Evolutionary conservation across 2,113 vertebrate species (phyloP).

Genomic region (Callipepla californica): DNA sequence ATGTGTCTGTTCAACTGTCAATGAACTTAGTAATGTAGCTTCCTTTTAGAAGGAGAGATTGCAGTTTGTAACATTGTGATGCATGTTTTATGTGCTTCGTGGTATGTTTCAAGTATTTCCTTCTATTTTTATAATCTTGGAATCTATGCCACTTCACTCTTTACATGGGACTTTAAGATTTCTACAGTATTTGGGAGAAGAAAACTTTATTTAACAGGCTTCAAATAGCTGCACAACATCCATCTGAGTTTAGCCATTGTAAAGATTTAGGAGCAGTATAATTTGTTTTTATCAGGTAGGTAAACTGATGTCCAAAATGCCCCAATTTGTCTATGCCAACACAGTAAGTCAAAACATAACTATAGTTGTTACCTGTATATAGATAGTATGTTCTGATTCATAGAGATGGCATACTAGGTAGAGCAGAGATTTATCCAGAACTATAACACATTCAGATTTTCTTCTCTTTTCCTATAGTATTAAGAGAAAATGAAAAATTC

Average conservation of each 20-base stretch:
- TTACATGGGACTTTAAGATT: background rate
- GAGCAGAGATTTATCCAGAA: background rate
- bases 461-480: background rate
- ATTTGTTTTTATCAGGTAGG: background rate
- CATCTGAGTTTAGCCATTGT: background rate
- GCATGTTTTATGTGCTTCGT: background rate
- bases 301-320: background rate
- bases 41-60: background rate
- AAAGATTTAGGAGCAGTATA: background rate
- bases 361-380: rapidly evolving
- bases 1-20: background rate
- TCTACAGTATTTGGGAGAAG: background rate
- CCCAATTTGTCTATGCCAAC: background rate
- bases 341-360: background rate
- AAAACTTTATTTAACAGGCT: background rate
- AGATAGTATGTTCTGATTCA: background rate
- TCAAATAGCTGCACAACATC: background rate
- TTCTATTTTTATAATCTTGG: background rate
- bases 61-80: background rate
- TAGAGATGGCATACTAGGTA: background rate
- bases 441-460: background rate
- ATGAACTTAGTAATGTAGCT: background rate
- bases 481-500: background rate
- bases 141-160: background rate
- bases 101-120: background rate